phyloP scores from a whole-genome alignment of 2,888 invertebrate genomes.

The Ceriagrion tenellum region DNA sequence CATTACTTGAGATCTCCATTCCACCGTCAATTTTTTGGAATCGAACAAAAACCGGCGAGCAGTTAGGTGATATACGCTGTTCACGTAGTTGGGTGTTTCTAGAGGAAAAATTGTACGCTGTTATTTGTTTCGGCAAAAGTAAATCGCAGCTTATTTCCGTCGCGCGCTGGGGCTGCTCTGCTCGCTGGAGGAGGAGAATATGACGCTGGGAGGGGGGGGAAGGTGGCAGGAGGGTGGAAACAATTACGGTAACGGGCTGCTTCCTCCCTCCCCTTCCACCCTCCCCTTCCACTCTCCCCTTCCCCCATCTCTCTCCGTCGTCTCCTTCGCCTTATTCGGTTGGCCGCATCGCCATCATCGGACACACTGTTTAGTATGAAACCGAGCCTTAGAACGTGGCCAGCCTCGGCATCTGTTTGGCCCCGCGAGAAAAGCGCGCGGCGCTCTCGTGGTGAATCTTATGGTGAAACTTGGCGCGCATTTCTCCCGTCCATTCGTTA shows the following conservation, averaged over 20 bases:
- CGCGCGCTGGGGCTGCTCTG: not conserved
- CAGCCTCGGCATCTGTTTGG: not conserved
- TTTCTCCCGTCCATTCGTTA: not conserved
- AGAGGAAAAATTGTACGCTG: no score
- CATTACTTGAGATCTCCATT: no score
- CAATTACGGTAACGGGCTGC: slow-evolving; percentile 61
- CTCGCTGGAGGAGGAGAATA: not conserved
- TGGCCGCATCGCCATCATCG: slow-evolving; percentile 33
- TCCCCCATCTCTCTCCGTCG: not conserved
- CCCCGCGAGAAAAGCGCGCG: no score
- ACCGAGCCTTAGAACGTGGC: not conserved
- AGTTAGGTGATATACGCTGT: no score
- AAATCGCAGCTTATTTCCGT: slow-evolving; percentile 53
- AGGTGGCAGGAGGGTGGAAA: not conserved
- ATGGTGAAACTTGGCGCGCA: no score
- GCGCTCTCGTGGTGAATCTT: no score
- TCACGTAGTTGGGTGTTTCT: no score
- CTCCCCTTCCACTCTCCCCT: slow-evolving; percentile 24
- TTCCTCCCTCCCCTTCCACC: slow-evolving; percentile 37
- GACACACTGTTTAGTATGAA: slow-evolving; percentile 45
- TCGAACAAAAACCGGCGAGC: no score
- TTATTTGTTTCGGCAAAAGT: slow-evolving; percentile 15
- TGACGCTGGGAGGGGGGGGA: not conserved
- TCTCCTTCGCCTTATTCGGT: slow-evolving; percentile 33
- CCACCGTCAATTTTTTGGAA: no score